Percentiles rank a stretch among this genome's conserved stretches.
Conservation (phyloP, 2,888 invertebrate genomes). For the Thereva nobilitata region DNA sequence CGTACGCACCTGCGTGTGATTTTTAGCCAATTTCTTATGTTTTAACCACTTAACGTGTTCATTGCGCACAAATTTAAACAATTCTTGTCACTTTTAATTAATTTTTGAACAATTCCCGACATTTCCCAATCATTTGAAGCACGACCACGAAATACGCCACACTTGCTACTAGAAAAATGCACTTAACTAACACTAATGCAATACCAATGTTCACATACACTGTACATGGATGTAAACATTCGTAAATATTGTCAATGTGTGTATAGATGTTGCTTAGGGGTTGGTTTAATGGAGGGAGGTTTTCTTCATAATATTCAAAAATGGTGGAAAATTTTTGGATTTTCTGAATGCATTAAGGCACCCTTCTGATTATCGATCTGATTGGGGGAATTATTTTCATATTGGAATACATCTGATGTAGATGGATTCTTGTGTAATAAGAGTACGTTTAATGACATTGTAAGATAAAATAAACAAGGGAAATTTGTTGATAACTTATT, state of each 20-base stretch:
- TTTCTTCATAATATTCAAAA: constrained; percentile 41
- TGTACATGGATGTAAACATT: constrained; percentile 44
- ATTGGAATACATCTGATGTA: background rate
- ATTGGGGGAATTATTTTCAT: constrained; percentile 6
- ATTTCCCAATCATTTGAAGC: constrained; percentile 47
- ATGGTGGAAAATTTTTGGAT: constrained; percentile 41
- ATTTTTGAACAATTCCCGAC: constrained; percentile 46
- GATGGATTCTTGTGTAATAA: constrained; percentile 5
- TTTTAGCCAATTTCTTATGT: constrained; percentile 55
- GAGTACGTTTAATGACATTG: too few relatives aligned
- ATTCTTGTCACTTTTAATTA: constrained; percentile 37
- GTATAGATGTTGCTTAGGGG: constrained; percentile 24
- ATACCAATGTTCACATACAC: constrained; percentile 12
- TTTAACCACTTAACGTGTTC: constrained; percentile 46
- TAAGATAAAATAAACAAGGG: too few relatives aligned
- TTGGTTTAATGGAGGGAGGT: constrained; percentile 15
- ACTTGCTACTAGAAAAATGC: constrained; percentile 42
- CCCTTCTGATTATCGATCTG: constrained; percentile 34
- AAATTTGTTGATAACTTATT: too few relatives aligned
- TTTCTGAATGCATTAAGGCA: constrained; percentile 19
- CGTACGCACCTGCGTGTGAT: constrained; percentile 93
- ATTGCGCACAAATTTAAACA: constrained; percentile 40
- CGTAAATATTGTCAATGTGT: constrained; percentile 39
- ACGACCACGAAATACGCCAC: constrained; percentile 48
- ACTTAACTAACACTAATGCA: constrained; percentile 36